Conservation (phyloP, 1,140 invertebrate genomes). For the Nylanderia fulva region DNA sequence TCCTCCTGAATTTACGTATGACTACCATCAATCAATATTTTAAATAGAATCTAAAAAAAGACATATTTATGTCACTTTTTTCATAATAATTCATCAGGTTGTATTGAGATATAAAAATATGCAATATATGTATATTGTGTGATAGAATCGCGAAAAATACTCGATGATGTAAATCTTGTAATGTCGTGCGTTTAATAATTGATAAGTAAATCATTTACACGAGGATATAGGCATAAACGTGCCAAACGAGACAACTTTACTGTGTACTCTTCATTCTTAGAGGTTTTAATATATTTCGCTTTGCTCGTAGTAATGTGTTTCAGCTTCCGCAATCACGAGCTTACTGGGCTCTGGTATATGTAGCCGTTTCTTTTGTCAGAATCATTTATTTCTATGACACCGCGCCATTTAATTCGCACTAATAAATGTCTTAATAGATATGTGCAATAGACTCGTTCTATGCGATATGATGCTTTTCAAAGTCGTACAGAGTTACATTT, state of each 20-base stretch:
- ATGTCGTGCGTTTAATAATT: constrained; percentile 70
- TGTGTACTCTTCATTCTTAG: constrained; percentile 67
- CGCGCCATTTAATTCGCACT: constrained; percentile 37
- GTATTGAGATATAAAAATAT: constrained; percentile 48
- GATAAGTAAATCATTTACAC: constrained; percentile 79
- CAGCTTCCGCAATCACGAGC: constrained; percentile 26
- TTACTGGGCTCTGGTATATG: constrained; percentile 39
- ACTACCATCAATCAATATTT: background rate
- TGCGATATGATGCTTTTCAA: background rate
- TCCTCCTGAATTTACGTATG: background rate
- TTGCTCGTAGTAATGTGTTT: constrained; percentile 42
- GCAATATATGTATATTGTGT: background rate
- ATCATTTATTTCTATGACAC: constrained; percentile 64
- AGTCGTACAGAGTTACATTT: background rate
- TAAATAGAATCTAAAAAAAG: background rate
- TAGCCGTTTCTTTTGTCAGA: constrained; percentile 52
- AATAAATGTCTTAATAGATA: constrained; percentile 9
- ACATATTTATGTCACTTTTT: background rate
- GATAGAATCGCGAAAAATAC: background rate
- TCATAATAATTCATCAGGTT: background rate
- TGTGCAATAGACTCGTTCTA: background rate
- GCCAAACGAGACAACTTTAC: constrained; percentile 79
- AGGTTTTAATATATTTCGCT: constrained; percentile 66
- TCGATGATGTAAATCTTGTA: constrained; percentile 65
- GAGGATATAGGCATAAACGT: constrained; percentile 77